These are phyloP conservation scores for Stictocephala bisonia DNA, from an alignment of 2,888 invertebrate species.

Conservation along the genomic window DNA sequence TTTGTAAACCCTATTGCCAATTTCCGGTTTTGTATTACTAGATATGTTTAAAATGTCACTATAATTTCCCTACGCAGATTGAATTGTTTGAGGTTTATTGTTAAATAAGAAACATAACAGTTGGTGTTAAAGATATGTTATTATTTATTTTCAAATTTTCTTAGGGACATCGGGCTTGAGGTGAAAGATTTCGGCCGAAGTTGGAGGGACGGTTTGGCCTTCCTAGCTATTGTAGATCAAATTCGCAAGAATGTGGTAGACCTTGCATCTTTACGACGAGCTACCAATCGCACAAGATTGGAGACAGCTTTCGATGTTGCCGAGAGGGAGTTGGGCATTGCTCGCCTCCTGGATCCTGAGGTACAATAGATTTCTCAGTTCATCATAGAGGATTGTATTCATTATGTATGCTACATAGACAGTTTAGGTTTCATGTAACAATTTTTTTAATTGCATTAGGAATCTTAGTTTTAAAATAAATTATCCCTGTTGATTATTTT, in stretches of 20 bases:
- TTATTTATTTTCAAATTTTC: background rate
- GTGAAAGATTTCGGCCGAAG: slow-evolving; percentile 94
- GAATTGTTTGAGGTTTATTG: too few species aligned
- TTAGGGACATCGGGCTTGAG: slow-evolving; percentile 86
- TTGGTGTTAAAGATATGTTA: background rate
- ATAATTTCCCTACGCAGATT: too few species aligned
- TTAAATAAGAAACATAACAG: too few species aligned
- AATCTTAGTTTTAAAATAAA: too few species aligned
- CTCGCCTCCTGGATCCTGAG: slow-evolving; percentile 91
- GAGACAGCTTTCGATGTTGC: slow-evolving; percentile 95
- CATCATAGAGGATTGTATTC: too few species aligned
- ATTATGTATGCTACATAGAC: too few species aligned
- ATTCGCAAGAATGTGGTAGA: slow-evolving; percentile 94
- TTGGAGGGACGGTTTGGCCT: slow-evolving; percentile 96
- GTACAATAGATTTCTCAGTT: slow-evolving; percentile 48
- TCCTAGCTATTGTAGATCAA: slow-evolving; percentile 94
- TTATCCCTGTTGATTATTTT: too few species aligned
- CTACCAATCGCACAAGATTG: slow-evolving; percentile 83
- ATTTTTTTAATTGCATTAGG: too few species aligned
- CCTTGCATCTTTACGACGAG: slow-evolving; percentile 81
- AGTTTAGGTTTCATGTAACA: too few species aligned
- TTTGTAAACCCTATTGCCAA: too few species aligned
- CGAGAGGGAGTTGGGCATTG: slow-evolving; percentile 90
- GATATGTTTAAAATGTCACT: too few species aligned
- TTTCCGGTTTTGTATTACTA: too few species aligned